Evolutionary conservation across 2,888 invertebrate species (phyloP), one percentile per base, ranked within the genome.

Genomic region (Microctonus brassicae): DNA sequence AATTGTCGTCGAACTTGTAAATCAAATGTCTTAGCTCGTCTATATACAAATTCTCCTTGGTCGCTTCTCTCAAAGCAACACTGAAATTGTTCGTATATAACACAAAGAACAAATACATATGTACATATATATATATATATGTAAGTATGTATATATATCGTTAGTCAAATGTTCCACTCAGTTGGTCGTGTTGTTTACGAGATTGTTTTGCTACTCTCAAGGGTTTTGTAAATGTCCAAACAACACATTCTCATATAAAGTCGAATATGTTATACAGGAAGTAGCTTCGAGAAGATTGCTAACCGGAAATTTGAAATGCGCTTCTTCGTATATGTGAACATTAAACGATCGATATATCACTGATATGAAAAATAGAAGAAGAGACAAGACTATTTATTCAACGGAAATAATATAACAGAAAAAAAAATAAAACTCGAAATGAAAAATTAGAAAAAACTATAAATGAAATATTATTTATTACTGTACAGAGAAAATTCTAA

Each of bases 121-220:
- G 17, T 36, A 36, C 17, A 47, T n/a, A 47, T 17, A 47, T n/a
- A 47, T n/a, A 47, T 17, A 47, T n/a, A 39, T 39, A 39, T 39
- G n/a, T n/a, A n/a, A n/a, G n/a, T n/a, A 29, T 29, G 17, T 10
- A 36, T 47, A 47, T n/a, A 47, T 47, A 47, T 47, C 47, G 24
- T 22, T 62, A 42, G 22, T 24, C 24, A 10, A 20, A 62, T 22
- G 42, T 62, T 62, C 39, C 62, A 39, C 42, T 24, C 42, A 62
- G 62, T 62, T 39, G 39, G 24, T 22, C 42, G 5, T 39, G 63
- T 29, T 64, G 63, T 64, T 47, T 52, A 33, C 29, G 20, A 6
- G 52, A 17, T 17, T 29, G 33, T 33, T 34, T 33, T 42, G n/a
- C 7, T 29, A 33, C 52, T 22, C 63, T 9, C n/a, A 64, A 33